Base-by-base conservation (phyloP, 2,113 vertebrate genomes). In the Sceloporus undulatus region DNA sequence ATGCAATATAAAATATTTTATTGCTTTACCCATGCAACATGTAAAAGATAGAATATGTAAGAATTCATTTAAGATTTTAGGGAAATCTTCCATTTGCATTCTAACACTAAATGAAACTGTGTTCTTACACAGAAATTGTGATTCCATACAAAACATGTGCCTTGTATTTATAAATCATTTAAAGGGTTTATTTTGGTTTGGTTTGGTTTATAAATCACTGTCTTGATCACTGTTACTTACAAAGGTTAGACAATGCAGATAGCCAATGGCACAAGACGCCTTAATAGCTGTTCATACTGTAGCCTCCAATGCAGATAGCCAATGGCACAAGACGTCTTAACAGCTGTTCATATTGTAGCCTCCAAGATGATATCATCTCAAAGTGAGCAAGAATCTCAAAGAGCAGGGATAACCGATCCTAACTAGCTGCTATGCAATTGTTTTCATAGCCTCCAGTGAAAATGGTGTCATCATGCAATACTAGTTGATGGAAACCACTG, bases 1-100 rank as follows among this genome's bases (percentile, higher is more conserved):
- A 74, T 54, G 19, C 40, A 85, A 80, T 75, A 81, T 54, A 75
- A n/a, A 78, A 85, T 77, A 79, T 14, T 84, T 79, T 42, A 70
- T 82, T 77, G 13, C n/a, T 62, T 62, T 25, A 21, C n/a, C 75
- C 23, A 19, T 19, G 14, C 19, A 86, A 62, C 38, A 88, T 29
- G 38, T 54, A 78, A 78, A 42, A 84, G 75, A 84, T 62, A 77
- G 9, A 76, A 52, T 76, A 77, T 77, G 66, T 52, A 29, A 16
- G 19, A 16, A 79, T 62, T 62, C 9, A 70, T 59, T 59, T 76
- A 56, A n/a, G 25, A 82, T 62, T 88, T 83, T 52, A 27, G 27
- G 52, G 54, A 78, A n/a, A 52, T 74, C 76, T 74, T 14, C 65
- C 74, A 27, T 29, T 56, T 86, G 77, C 48, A 71, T 40, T 78